These are phyloP conservation scores for Poecilia gillii DNA, from an alignment of 2,797 vertebrate species.

Conservation along the genomic window DNA sequence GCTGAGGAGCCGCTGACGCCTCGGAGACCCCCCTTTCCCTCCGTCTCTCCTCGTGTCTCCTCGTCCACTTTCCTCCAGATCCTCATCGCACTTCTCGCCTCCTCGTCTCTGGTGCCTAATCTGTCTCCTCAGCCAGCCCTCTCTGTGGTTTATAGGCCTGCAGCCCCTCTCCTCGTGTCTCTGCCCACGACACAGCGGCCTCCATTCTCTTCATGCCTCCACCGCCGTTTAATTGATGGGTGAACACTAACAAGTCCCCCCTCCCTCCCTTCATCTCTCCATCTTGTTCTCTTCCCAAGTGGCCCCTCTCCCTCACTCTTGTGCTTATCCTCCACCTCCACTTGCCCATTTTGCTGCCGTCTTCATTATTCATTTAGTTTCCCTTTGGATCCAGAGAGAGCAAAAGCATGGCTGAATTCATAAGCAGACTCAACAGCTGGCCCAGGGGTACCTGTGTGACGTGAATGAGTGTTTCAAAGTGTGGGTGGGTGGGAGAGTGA, in stretches of 20 bases:
- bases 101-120: slow-evolving; percentile 56
- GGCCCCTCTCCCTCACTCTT: slow-evolving; percentile 53
- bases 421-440: slow-evolving; percentile 63
- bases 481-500: slow-evolving; percentile 22
- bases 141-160: slow-evolving; percentile 55
- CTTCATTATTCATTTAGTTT: slow-evolving; percentile 79
- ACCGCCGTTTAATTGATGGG: slow-evolving; percentile 73
- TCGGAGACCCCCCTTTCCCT: slow-evolving; percentile 40
- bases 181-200: slow-evolving; percentile 45
- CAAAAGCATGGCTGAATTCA: slow-evolving; percentile 55
- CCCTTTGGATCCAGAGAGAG: slow-evolving; percentile 61
- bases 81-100: slow-evolving; percentile 44
- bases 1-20: slow-evolving; percentile 59
- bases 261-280: slow-evolving; percentile 60
- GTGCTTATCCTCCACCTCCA: slow-evolving; percentile 34
- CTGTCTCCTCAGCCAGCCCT: slow-evolving; percentile 51
- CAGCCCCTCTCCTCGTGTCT: neutral
- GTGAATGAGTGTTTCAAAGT: slow-evolving; percentile 34
- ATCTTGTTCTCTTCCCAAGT: slow-evolving; percentile 60
- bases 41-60: neutral
- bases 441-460: slow-evolving; percentile 69
- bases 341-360: slow-evolving; percentile 52
- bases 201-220: slow-evolving; percentile 59
- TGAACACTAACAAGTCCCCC: slow-evolving; percentile 69
- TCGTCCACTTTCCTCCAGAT: slow-evolving; percentile 48